phyloP scores from a whole-genome alignment of 1,140 invertebrate genomes.

The Helicoverpa armigera region DNA sequence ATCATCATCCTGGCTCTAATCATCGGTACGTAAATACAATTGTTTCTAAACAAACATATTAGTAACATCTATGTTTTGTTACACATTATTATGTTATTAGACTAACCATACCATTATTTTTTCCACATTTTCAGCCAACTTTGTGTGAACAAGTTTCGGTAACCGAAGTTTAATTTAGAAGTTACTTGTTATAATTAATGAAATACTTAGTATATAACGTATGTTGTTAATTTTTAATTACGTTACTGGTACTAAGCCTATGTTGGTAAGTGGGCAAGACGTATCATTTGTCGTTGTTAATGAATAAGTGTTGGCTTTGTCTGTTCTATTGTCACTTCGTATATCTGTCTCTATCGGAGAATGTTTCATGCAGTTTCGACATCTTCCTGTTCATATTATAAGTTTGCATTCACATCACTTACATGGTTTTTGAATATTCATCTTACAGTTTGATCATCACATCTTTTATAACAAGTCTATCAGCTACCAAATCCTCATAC shows the following conservation, averaged over 20 bases:
- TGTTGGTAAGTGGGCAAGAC: conserved; percentile 79
- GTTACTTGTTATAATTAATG: conserved; percentile 86
- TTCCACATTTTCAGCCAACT: conserved; percentile 89
- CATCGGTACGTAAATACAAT: conserved; percentile 91
- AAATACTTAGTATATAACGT: conserved; percentile 75
- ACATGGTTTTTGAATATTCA: not conserved
- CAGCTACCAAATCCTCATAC: not conserved
- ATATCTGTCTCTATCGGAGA: conserved; percentile 67
- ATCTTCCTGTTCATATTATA: conserved; percentile 52
- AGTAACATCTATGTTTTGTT: conserved; percentile 61
- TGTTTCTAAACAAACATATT: not conserved
- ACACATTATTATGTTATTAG: conserved; percentile 70
- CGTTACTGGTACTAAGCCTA: conserved; percentile 72
- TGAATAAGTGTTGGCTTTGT: conserved; percentile 81
- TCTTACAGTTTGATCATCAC: not conserved
- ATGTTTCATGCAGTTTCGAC: conserved; percentile 66
- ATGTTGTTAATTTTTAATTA: conserved; percentile 79
- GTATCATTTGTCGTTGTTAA: conserved; percentile 72
- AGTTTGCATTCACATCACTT: conserved; percentile 52
- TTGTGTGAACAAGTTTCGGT: conserved; percentile 89
- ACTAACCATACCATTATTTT: conserved; percentile 81
- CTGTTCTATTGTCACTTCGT: conserved; percentile 77
- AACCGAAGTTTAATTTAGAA: conserved; percentile 82
- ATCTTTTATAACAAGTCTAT: not conserved
- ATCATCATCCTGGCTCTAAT: conserved; percentile 95